phyloP scores from a whole-genome alignment of 1,140 invertebrate genomes.

The Nymphalis io region DNA sequence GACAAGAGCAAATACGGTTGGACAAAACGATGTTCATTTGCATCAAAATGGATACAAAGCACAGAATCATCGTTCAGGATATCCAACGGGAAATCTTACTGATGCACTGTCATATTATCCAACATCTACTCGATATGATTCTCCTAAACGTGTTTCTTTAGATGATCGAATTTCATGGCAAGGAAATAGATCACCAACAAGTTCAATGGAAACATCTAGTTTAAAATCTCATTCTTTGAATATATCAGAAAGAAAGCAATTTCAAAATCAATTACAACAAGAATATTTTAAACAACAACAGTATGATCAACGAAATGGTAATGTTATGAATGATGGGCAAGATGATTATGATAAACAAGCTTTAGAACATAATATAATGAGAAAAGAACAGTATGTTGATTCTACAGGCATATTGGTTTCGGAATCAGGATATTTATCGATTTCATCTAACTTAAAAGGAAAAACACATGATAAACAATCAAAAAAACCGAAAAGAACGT shows the following conservation, averaged over 20 bases:
- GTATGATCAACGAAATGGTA: constrained; percentile 76
- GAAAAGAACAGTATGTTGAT: constrained; percentile 75
- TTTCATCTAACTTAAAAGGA: constrained; percentile 84
- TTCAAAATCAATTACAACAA: constrained; percentile 82
- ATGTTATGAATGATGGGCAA: constrained; percentile 76
- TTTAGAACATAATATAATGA: constrained; percentile 58
- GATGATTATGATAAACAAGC: constrained; percentile 71
- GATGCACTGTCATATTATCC: constrained; percentile 89
- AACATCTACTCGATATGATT: constrained; percentile 85
- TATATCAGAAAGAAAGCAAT: constrained; percentile 82
- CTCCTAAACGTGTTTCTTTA: constrained; percentile 82
- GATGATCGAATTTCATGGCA: constrained; percentile 83
- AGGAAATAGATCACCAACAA: constrained; percentile 82
- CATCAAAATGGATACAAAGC: constrained; percentile 86
- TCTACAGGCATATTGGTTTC: constrained; percentile 87
- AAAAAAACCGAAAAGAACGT: constrained; percentile 87
- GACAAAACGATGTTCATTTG: constrained; percentile 79
- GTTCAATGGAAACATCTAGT: constrained; percentile 83
- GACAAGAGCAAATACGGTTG: constrained; percentile 81
- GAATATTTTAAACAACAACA: constrained; percentile 80
- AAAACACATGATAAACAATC: constrained; percentile 81
- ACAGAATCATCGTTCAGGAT: constrained; percentile 84
- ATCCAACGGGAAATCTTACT: constrained; percentile 87
- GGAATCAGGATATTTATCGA: constrained; percentile 90
- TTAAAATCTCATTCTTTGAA: constrained; percentile 83